These are phyloP conservation scores for Pempheris klunzingeri DNA, from an alignment of 2,797 vertebrate genomes.

Conservation along the genomic window DNA sequence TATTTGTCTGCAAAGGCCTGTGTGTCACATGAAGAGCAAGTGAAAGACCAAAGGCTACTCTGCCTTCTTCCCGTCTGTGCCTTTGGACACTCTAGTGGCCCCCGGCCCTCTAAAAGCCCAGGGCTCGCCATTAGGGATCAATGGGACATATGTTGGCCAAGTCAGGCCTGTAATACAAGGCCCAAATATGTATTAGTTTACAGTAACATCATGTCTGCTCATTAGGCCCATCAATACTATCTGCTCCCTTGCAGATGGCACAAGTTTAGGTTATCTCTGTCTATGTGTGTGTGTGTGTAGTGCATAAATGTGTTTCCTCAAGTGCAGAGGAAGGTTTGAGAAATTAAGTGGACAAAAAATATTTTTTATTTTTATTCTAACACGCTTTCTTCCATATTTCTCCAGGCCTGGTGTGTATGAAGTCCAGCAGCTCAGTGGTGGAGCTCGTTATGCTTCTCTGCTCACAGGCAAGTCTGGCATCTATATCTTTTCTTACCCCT, in stretches of 20 bases:
- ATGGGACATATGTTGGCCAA: slow-evolving; percentile 91
- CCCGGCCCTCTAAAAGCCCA: slow-evolving; percentile 81
- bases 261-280: slow-evolving; percentile 64
- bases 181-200: slow-evolving; percentile 88
- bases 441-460: slow-evolving; percentile 99
- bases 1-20: slow-evolving; percentile 29
- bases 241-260: slow-evolving; percentile 78
- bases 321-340: background rate
- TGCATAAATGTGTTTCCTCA: background rate
- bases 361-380: slow-evolving; percentile 8
- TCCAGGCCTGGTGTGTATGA: slow-evolving; percentile 97
- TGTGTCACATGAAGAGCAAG: slow-evolving; percentile 76
- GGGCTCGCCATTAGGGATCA: slow-evolving; percentile 89
- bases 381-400: slow-evolving; percentile 3
- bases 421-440: slow-evolving; percentile 98
- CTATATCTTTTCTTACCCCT: slow-evolving; percentile 63
- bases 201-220: slow-evolving; percentile 88
- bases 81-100: slow-evolving; percentile 75
- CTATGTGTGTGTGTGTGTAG: background rate
- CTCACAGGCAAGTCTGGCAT: slow-evolving; percentile 92
- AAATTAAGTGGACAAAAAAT: background rate
- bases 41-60: slow-evolving; percentile 91
- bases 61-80: slow-evolving; percentile 88
- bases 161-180: slow-evolving; percentile 88
- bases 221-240: slow-evolving; percentile 85